A percentile compares a stretch with the other conserved stretches of the same genome.
phyloP scores from a whole-genome alignment of 1,140 invertebrate genomes.

The Potamilus streckersoni region DNA sequence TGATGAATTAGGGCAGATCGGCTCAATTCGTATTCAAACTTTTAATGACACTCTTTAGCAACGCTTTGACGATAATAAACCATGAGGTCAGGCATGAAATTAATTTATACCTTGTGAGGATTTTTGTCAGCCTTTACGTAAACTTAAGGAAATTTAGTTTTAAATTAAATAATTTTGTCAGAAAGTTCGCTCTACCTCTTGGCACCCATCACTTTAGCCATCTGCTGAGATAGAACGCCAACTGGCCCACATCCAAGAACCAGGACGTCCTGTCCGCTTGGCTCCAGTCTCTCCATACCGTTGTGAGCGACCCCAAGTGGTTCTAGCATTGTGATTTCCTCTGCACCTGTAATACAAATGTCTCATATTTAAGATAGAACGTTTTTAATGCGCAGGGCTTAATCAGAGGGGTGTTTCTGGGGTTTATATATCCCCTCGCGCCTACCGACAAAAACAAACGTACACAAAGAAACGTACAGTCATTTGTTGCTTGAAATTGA shows the following conservation, averaged over 20 bases:
- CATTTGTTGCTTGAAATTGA: no score
- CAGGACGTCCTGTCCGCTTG: slow-evolving; percentile 54
- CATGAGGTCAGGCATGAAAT: no score
- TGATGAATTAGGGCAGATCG: no score
- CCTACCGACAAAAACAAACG: neutral
- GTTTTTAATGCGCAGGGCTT: neutral
- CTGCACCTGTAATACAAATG: slow-evolving; percentile 35
- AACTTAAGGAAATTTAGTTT: neutral
- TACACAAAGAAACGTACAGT: no score
- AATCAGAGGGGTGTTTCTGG: neutral
- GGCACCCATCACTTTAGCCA: slow-evolving; percentile 56
- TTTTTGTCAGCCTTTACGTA: no score
- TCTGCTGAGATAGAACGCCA: slow-evolving; percentile 50
- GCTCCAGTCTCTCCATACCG: slow-evolving; percentile 54
- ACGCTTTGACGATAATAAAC: no score
- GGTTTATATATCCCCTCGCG: neutral
- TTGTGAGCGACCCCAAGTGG: slow-evolving; percentile 63
- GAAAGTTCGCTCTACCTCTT: slow-evolving; percentile 42
- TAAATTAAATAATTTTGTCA: neutral
- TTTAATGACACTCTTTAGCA: no score
- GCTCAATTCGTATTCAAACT: no score
- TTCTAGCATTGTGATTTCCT: slow-evolving; percentile 59
- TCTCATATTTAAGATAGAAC: no score
- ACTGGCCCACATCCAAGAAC: slow-evolving; percentile 61
- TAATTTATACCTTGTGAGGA: no score